phyloP scores from a whole-genome alignment of 2,113 vertebrate species.

The Garra rufa region DNA sequence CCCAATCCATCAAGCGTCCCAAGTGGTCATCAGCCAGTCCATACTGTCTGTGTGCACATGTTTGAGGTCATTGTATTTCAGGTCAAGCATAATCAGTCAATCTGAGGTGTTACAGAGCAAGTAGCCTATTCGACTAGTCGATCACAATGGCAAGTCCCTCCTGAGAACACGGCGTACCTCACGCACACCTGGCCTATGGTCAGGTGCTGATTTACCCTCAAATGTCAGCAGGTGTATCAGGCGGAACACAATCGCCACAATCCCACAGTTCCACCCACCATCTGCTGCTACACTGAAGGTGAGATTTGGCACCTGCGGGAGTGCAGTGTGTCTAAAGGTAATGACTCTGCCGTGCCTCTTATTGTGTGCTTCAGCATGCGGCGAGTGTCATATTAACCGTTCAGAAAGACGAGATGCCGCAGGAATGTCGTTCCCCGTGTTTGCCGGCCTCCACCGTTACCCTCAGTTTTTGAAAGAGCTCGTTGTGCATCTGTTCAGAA shows the following conservation, averaged over 20 bases:
- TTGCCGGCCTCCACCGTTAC: not conserved
- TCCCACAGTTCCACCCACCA: slow-evolving; percentile 39
- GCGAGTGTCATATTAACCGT: not conserved
- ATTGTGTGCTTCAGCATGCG: slow-evolving; percentile 16
- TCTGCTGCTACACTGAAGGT: slow-evolving; percentile 50
- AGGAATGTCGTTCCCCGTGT: not conserved
- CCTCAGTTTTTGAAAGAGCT: not conserved
- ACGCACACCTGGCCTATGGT: not conserved
- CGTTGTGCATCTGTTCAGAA: not conserved
- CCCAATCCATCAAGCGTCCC: not conserved
- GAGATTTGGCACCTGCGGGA: slow-evolving; percentile 61
- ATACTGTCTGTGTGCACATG: not conserved
- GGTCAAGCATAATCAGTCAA: not conserved
- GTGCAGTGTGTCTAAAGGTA: slow-evolving; percentile 47
- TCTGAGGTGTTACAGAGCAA: not conserved
- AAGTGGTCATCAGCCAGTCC: not conserved
- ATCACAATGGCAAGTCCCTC: not conserved
- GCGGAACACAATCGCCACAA: slow-evolving; percentile 37
- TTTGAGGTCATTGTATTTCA: not conserved
- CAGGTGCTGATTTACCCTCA: slow-evolving; percentile 30
- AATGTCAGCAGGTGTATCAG: slow-evolving; percentile 46
- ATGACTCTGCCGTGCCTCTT: slow-evolving; percentile 27
- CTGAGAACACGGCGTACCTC: not conserved
- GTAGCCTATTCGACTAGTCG: not conserved
- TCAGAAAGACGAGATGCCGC: slow-evolving; percentile 10